These are phyloP conservation scores for Camelus bactrianus DNA, from an alignment of 2,113 vertebrate species.

Conservation along the genomic window DNA sequence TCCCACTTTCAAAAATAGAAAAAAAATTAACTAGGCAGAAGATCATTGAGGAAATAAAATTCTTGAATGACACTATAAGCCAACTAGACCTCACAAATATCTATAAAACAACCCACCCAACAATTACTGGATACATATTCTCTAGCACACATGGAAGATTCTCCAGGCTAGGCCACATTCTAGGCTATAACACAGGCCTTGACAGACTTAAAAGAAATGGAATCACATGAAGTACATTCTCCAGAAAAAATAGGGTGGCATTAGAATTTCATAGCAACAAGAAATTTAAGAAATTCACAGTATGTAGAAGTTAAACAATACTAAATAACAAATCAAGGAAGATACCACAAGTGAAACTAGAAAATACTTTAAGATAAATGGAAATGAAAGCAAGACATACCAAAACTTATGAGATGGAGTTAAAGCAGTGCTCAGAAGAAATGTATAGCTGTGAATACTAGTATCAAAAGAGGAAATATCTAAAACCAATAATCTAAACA, in stretches of 20 bases:
- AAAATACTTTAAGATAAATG: not conserved
- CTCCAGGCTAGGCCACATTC: no score
- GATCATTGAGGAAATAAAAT: not conserved
- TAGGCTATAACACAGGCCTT: not conserved
- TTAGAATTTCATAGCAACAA: not conserved
- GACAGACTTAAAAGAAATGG: not conserved
- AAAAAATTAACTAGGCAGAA: not conserved
- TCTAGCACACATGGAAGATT: not conserved
- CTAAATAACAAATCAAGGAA: not conserved
- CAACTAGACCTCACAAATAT: not conserved
- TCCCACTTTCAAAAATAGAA: not conserved
- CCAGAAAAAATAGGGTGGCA: not conserved
- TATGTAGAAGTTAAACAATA: not conserved
- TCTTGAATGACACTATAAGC: not conserved
- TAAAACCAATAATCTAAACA: not conserved
- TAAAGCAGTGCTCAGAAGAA: not conserved
- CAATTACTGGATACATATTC: not conserved
- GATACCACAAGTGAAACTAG: not conserved
- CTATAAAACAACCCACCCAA: not conserved
- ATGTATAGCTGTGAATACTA: not conserved
- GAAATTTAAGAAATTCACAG: not conserved
- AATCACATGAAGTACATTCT: not conserved
- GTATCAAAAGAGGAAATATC: not conserved
- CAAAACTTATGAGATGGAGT: not conserved
- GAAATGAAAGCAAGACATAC: not conserved